Base-by-base conservation (phyloP, 2,888 invertebrate species). In the Lochmaea capreae region DNA sequence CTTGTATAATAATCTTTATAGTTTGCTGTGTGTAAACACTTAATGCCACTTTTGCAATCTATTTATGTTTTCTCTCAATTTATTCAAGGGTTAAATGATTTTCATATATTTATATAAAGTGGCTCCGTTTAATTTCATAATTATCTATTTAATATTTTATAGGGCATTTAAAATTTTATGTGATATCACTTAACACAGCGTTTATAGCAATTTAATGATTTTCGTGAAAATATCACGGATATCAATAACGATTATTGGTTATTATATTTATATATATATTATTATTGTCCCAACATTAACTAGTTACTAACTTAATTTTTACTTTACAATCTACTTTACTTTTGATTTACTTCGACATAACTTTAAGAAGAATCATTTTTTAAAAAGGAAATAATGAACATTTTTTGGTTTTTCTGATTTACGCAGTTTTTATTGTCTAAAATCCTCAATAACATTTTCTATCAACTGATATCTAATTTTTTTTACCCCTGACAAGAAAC, bases 121-220 rank as follows among this genome's bases (percentile, higher is more conserved):
- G 11, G 54, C 54, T 4, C 10, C 10, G 9, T 54, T 54, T 9
- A 16, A 18, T 54, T 54, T 54, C 54, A 54, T 54, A 54, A 54
- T 54, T 54, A 16, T 54, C 54, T 54, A 54, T 54, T 54, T 18
- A 54, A 18, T 18, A 54, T 54, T 54, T 54, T 54, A 54, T 54
- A 18, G 54, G 10, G 18, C 18, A 16, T 54, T 16, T 18, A 54
- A 54, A 54, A 54, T 54, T 54, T 54, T 54, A 54, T 54, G 54
- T 6, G 54, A 54, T 16, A 18, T 54, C 54, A 54, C 54, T 54
- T 54, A 18, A 54, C 18, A 18, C 18, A 1, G 18, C 54, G 18
- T 54, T 54, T 54, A 54, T 18, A 54, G 54, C 18, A 10, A 16
- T 18, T 54, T 54, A 54, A 54, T 54, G 18, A 54, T 54, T 54